These are phyloP conservation scores for Petrocephalus sullivani DNA, from an alignment of 2,797 vertebrate species.

Conservation along the genomic window DNA sequence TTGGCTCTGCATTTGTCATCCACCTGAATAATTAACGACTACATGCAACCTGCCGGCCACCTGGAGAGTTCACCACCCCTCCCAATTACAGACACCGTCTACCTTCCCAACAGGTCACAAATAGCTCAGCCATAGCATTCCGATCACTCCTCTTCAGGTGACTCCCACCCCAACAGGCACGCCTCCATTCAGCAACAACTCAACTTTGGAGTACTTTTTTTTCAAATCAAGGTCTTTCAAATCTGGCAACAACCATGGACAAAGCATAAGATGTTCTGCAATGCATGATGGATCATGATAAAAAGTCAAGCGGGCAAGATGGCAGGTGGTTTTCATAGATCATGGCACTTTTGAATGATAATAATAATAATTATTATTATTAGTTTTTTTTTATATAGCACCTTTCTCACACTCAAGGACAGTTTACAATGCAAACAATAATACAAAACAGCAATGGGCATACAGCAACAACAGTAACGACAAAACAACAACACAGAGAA, in stretches of 20 bases:
- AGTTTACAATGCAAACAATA: too few species aligned
- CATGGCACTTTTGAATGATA: conserved; percentile 16
- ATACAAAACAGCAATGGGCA: too few species aligned
- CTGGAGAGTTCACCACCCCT: conserved; percentile 63
- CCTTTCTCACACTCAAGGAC: too few species aligned
- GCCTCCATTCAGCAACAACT: not conserved
- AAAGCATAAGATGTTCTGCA: conserved; percentile 25
- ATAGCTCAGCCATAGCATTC: conserved; percentile 34
- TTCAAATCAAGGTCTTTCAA: not conserved
- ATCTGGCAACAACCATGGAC: conserved; percentile 17
- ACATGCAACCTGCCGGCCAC: conserved; percentile 74
- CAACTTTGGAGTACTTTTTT: conserved; percentile 19
- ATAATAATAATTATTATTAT: too few species aligned
- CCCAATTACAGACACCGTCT: conserved; percentile 65
- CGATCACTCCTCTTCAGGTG: not conserved
- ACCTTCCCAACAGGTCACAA: conserved; percentile 22
- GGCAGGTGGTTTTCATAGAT: conserved; percentile 24
- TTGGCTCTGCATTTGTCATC: conserved; percentile 77
- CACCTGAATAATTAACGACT: conserved; percentile 79
- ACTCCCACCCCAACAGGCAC: not conserved
- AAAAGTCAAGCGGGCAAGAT: not conserved
- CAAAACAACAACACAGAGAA: too few species aligned
- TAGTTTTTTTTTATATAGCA: too few species aligned
- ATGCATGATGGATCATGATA: conserved; percentile 27
- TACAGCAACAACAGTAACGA: too few species aligned